These are phyloP conservation scores for Chrysogorgia sp. DNA, from an alignment of 92 coral and sea anemone genomes.

Conservation along the genomic window DNA sequence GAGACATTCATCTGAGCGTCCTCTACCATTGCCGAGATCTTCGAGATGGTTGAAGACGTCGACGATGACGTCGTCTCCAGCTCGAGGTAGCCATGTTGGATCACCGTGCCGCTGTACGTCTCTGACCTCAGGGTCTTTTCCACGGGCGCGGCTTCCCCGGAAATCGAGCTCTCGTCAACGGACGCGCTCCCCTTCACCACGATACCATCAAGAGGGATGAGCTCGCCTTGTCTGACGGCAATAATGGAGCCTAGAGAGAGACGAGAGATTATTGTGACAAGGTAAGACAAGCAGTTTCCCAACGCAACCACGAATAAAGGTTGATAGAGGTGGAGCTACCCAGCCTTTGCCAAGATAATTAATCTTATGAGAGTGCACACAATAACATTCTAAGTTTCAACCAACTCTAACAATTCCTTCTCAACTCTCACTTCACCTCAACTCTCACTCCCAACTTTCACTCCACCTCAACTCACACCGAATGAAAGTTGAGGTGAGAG, in stretches of 20 bases:
- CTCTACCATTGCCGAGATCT: slow-evolving; percentile 63
- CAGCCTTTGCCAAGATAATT: no score
- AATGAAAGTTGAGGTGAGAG: no score
- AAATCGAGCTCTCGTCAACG: slow-evolving; percentile 95
- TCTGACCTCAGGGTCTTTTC: slow-evolving; percentile 77
- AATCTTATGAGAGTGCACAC: no score
- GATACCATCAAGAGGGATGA: slow-evolving; percentile 92
- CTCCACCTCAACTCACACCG: no score
- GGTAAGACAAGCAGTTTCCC: no score
- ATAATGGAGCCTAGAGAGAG: slow-evolving; percentile 70
- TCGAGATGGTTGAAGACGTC: slow-evolving; percentile 87
- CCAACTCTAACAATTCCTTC: no score
- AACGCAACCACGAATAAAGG: no score
- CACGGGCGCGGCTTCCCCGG: slow-evolving; percentile 93
- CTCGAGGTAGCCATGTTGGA: slow-evolving; percentile 97
- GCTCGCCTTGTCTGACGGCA: slow-evolving; percentile 94
- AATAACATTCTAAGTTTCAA: no score
- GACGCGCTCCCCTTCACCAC: slow-evolving; percentile 90
- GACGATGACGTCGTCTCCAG: slow-evolving; percentile 85
- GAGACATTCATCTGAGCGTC: slow-evolving; percentile 93
- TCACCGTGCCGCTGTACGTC: slow-evolving; percentile 91
- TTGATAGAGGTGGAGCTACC: no score
- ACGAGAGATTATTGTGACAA: neutral
- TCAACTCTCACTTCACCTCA: no score
- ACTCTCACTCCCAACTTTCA: no score